A percentile compares a stretch with the other conserved stretches of the same genome.
Conservation (phyloP, 2,113 vertebrate genomes). For the Vulpes lagopus region DNA sequence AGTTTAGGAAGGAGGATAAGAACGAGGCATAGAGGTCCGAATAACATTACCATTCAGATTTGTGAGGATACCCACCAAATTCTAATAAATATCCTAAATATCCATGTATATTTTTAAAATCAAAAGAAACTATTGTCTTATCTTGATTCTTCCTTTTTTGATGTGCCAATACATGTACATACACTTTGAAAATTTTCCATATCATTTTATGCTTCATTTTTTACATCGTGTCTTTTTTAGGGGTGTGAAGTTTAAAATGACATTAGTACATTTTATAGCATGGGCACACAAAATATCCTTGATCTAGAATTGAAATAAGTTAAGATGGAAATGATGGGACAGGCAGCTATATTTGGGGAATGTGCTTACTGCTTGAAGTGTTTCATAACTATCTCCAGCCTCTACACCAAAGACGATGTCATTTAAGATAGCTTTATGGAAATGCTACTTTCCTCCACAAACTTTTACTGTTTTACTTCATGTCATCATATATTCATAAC, state of each 20-base stretch:
- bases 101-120: not conserved
- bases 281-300: not conserved
- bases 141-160: not conserved
- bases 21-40: not conserved
- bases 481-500: conserved; percentile 32
- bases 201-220: not conserved
- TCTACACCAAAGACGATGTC: conserved; percentile 20
- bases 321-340: not conserved
- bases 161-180: not conserved
- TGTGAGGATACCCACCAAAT: not conserved
- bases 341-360: not conserved
- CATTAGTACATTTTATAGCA: not conserved
- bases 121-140: not conserved
- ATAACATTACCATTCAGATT: not conserved
- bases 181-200: not conserved
- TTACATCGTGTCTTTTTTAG: not conserved
- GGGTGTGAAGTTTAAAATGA: not conserved
- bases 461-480: conserved; percentile 19
- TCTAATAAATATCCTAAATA: not conserved
- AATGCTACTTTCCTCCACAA: conserved; percentile 56
- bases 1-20: not conserved
- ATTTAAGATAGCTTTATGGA: conserved; percentile 72
- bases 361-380: not conserved
- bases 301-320: not conserved
- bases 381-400: conserved; percentile 42